These are phyloP conservation scores for Anthophora plumipes DNA, from an alignment of 2,888 invertebrate species.

Conservation along the genomic window DNA sequence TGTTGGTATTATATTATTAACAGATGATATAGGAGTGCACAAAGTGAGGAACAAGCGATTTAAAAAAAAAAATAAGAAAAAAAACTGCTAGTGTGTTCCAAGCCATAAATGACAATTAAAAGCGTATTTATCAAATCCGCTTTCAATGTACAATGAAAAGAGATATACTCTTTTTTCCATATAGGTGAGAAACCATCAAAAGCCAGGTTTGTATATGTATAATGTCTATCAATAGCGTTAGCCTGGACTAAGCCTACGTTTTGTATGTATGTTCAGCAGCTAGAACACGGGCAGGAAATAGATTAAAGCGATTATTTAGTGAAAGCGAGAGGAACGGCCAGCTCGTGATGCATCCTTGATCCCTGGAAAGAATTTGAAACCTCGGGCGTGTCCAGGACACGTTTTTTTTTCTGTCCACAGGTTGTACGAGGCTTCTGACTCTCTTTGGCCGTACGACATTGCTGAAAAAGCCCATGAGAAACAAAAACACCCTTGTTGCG, in stretches of 20 bases:
- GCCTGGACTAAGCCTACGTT: conserved; percentile 19
- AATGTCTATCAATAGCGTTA: conserved; percentile 12
- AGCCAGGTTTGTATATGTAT: background rate
- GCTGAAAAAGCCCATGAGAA: conserved; percentile 19
- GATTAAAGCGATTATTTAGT: conserved; percentile 25
- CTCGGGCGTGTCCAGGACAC: conserved; percentile 13
- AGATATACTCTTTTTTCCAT: background rate
- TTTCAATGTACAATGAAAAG: background rate
- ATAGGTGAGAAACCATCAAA: conserved; percentile 7
- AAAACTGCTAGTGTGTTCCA: background rate
- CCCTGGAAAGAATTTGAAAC: conserved; percentile 42
- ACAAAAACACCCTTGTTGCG: background rate
- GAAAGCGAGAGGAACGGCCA: conserved; percentile 69
- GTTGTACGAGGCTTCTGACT: conserved; percentile 23
- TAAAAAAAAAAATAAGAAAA: background rate
- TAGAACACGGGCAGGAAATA: background rate
- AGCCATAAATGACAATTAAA: conserved; percentile 10
- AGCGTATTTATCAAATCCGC: background rate
- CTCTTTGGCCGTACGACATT: conserved; percentile 10
- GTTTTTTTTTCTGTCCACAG: background rate
- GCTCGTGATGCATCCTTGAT: conserved; percentile 40
- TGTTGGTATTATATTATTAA: conserved; percentile 1
- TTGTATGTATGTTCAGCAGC: conserved; percentile 10
- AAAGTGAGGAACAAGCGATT: conserved; percentile 12
- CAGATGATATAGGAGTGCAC: background rate